Evolutionary conservation across 2,113 vertebrate species (phyloP), one percentile per base, ranked within the genome.

Genomic region (Upupa epops): DNA sequence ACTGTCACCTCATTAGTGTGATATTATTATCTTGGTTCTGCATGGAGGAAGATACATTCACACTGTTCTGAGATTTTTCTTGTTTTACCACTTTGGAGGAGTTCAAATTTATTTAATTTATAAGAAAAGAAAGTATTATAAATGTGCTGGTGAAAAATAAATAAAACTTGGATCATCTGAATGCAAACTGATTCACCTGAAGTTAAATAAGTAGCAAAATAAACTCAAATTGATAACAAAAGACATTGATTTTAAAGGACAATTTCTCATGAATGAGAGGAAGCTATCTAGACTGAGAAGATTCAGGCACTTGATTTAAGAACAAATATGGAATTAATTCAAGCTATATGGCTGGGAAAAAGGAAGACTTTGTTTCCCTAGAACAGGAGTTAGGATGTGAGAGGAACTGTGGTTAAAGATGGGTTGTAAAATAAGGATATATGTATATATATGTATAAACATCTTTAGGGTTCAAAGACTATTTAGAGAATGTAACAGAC

Each of bases 381-480:
- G 3, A 31, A 11, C 12, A 25, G 3, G 5, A 3, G 4, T 40
- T 54, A 45, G 3, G 1, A 0, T 31, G 6, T 46, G 20, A 86
- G 32, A 88, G 2, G 3, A 77, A 55, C 54, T 89, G 80, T 14
- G 42, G 21, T 17, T 34, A 85, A 28, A 72, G 8, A 28, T 31
- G 9, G 7, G 9, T 3, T 66, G 29, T 59, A 80, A 89, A 85
- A 28, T 31, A 75, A 72, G 26, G 6, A 48, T 0, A 1, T 56
- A n/a, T 51, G 63, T 63, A 76, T 49, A 6, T 6, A 40, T 49
- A 1, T 56, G 34, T 51, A 66, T 63, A 76, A 54, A 6, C 8
- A 40, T 49, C 17, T 87, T 24, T 49, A 69, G 24, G 9, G 5
- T 7, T 69, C 4, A 12, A 58, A 90, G 59, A 73, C 65, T 94